Conservation (phyloP, 1,140 invertebrate species). For the Chymomyza costata region DNA sequence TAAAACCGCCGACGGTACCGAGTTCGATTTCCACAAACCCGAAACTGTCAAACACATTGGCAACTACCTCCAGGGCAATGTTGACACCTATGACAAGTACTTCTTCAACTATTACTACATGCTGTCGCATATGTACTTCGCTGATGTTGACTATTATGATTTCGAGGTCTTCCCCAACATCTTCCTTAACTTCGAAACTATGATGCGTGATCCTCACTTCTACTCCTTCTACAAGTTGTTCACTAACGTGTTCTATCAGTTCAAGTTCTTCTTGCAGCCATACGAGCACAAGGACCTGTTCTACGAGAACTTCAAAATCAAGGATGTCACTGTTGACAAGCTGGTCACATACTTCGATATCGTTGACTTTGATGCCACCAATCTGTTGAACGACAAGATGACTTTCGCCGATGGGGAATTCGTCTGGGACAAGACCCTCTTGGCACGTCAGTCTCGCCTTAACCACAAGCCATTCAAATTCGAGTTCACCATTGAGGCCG, state of each 20-base stretch:
- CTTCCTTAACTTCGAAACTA: constrained; percentile 78
- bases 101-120: constrained; percentile 79
- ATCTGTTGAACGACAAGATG: constrained; percentile 78
- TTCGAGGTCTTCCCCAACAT: constrained; percentile 70
- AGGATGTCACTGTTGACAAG: constrained; percentile 79
- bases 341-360: constrained; percentile 84
- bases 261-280: constrained; percentile 76
- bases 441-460: constrained; percentile 76
- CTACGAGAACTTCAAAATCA: constrained; percentile 80
- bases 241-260: constrained; percentile 76
- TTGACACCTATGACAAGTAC: constrained; percentile 79
- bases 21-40: constrained; percentile 76
- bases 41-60: constrained; percentile 80
- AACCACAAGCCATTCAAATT: constrained; percentile 83
- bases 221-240: constrained; percentile 80
- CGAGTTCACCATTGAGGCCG: constrained; percentile 76
- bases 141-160: constrained; percentile 52
- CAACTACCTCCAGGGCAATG: constrained; percentile 81
- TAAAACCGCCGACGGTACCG: constrained; percentile 76
- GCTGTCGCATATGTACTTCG: constrained; percentile 75
- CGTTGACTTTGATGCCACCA: constrained; percentile 81
- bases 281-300: constrained; percentile 80
- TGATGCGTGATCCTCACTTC: constrained; percentile 82
- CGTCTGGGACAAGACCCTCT: constrained; percentile 60
- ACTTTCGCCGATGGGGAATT: constrained; percentile 61